These are phyloP conservation scores for Actenoides hombroni DNA, from an alignment of 2,113 vertebrate species.

Conservation along the genomic window DNA sequence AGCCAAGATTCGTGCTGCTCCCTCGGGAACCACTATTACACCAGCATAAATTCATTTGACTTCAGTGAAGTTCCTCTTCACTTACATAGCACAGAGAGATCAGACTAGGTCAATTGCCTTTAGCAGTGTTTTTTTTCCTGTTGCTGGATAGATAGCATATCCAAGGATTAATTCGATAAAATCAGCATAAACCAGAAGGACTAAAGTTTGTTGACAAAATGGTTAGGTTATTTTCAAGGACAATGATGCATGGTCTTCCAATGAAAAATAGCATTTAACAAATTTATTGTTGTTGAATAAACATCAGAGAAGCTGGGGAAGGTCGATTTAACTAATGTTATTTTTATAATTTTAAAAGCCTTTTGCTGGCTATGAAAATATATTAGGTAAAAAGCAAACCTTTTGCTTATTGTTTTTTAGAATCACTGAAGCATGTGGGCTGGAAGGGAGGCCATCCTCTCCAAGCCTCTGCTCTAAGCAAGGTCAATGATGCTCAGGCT, in stretches of 20 bases:
- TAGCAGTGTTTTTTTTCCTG: not conserved
- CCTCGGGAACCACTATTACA: not conserved
- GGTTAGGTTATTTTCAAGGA: slow-evolving; percentile 28
- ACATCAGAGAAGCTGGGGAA: not conserved
- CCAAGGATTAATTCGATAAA: slow-evolving; percentile 36
- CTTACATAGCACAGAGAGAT: not conserved
- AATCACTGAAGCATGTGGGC: not conserved
- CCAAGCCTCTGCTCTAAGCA: not conserved
- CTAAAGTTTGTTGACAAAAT: slow-evolving; percentile 1
- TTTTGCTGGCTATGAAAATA: not conserved
- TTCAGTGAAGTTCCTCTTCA: not conserved
- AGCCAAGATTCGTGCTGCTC: not conserved
- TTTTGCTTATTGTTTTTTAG: not conserved
- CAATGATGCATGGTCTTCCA: not conserved
- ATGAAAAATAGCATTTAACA: not conserved
- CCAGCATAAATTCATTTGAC: slow-evolving; percentile 12
- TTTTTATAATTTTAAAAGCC: not conserved
- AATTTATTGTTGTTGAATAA: not conserved
- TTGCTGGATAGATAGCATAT: not conserved
- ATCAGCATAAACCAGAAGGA: not conserved
- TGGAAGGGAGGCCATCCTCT: not conserved
- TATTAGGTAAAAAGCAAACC: not conserved
- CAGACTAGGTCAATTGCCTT: not conserved
- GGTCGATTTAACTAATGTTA: not conserved
- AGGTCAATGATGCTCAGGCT: not conserved